Evolutionary conservation across 2,888 invertebrate species (phyloP).

Genomic region (Zygothrica quintamaculata): DNA sequence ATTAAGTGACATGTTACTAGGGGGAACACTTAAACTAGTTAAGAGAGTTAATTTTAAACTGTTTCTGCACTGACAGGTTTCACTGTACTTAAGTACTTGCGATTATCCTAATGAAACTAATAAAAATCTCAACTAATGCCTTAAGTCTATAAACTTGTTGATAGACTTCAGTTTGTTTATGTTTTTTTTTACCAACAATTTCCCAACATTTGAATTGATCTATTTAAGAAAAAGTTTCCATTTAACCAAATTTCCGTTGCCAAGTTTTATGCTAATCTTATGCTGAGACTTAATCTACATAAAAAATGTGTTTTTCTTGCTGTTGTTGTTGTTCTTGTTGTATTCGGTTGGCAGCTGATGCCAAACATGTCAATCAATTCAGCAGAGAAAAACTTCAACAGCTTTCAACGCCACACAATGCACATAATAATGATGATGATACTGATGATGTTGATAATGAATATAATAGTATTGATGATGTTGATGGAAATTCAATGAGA

Average conservation of each 20-base stretch:
- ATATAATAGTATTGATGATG: conserved; percentile 17
- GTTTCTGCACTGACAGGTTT: background rate
- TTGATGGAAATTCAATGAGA: conserved; percentile 9
- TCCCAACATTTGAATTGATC: conserved; percentile 4
- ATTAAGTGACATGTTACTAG: too few species aligned
- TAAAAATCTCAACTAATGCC: too few species aligned
- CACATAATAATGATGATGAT: conserved; percentile 17
- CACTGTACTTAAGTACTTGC: too few species aligned
- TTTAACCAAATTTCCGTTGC: background rate
- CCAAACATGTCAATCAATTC: conserved; percentile 66
- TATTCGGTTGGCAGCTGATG: conserved; percentile 65
- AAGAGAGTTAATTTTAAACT: background rate
- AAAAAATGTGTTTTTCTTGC: too few species aligned
- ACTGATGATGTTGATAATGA: conserved; percentile 11
- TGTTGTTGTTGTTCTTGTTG: conserved; percentile 39
- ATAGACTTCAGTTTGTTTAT: too few species aligned
- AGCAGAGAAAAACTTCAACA: conserved; percentile 32
- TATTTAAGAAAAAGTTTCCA: conserved; percentile 13
- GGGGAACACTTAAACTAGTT: too few species aligned
- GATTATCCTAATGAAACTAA: too few species aligned
- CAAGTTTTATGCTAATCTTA: conserved; percentile 16
- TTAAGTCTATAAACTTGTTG: too few species aligned
- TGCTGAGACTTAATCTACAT: background rate
- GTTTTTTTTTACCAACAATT: too few species aligned
- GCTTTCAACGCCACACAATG: conserved; percentile 50